Percentiles rank a stretch among this genome's conserved stretches.
Conservation (phyloP, 1,140 invertebrate species). For the Pinna nobilis region DNA sequence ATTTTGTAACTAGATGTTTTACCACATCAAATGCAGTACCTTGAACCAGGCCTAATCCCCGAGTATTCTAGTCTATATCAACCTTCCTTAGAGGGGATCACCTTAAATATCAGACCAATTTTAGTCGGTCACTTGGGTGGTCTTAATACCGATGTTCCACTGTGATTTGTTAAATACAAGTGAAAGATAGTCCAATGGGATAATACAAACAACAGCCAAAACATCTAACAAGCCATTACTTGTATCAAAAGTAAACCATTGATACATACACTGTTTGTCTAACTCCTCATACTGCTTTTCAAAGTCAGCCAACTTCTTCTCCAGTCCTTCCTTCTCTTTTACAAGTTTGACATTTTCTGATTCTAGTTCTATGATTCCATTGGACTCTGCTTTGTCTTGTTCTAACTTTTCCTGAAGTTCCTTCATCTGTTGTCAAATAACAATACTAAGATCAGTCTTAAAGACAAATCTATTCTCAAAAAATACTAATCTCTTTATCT, state of each 20-base stretch:
- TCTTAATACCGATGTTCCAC: neutral
- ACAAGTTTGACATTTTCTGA: slow-evolving; percentile 35
- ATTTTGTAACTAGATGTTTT: too few species aligned
- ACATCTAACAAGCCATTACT: too few species aligned
- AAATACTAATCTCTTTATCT: neutral
- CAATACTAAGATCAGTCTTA: neutral
- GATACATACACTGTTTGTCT: slow-evolving; percentile 32
- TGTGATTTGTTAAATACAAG: too few species aligned
- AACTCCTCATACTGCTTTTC: slow-evolving; percentile 31
- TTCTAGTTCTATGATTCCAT: slow-evolving; percentile 41
- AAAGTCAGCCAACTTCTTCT: slow-evolving; percentile 36
- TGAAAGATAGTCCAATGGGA: too few species aligned
- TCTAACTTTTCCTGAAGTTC: slow-evolving; percentile 38
- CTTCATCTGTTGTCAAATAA: slow-evolving; percentile 35
- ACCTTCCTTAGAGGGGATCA: too few species aligned
- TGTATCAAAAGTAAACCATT: too few species aligned
- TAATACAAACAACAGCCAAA: neutral
- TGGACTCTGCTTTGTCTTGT: slow-evolving; percentile 12
- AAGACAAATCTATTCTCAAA: neutral
- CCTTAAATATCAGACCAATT: too few species aligned
- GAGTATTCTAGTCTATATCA: too few species aligned
- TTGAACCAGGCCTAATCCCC: too few species aligned
- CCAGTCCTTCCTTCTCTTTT: slow-evolving; percentile 45
- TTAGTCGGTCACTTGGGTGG: too few species aligned
- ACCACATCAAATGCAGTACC: too few species aligned